Base-by-base conservation (phyloP, 2,888 invertebrate genomes). In the Megamerina dolium region DNA sequence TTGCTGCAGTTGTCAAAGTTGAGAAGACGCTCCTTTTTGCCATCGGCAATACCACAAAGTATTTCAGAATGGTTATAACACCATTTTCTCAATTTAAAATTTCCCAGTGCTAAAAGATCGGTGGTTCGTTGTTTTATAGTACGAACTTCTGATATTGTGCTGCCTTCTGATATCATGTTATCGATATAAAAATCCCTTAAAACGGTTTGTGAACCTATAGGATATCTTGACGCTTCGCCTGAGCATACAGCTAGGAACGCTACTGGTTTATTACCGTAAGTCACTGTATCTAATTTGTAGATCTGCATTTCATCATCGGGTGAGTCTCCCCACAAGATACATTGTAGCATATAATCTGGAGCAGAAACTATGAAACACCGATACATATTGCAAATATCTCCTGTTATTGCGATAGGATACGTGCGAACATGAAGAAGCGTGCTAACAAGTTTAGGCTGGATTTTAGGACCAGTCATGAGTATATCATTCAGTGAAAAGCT, bases 1-100 rank as follows among this genome's bases (percentile, higher is more conserved):
- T 48, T 35, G 20, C 41, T 45, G 3, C 37, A 40, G 39, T 51
- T 43, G 18, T 46, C 31, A 33, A 49, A 46, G 18, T 42, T 47
- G 4, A 43, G 34, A 31, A 46, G 41, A 18, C 36, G 18, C 35
- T 46, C n/a, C 41, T 21, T 23, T 30, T 46, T 41, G 13, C 32
- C 26, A 8, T 45, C 45, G 20, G 38, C 14, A 43, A 46, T 31
- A 19, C 36, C 45, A 14, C 18, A 14, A 4, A 48, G 32, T 3
- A 37, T n/a, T 3, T n/a, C n/a, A 10, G 37, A 21, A 5, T 32
- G 17, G 21, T 42, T 42, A 3, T 36, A 42, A 18, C 42, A 36
- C 42, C 42, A 42, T 31, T 42, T 42, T 5, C 43, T 16, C 19
- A 42, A 27, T 23, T 37, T 27, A 19, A 42, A 42, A 31, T 42